Conservation (phyloP, 2,888 invertebrate genomes). For the Drosophila basisetae region DNA sequence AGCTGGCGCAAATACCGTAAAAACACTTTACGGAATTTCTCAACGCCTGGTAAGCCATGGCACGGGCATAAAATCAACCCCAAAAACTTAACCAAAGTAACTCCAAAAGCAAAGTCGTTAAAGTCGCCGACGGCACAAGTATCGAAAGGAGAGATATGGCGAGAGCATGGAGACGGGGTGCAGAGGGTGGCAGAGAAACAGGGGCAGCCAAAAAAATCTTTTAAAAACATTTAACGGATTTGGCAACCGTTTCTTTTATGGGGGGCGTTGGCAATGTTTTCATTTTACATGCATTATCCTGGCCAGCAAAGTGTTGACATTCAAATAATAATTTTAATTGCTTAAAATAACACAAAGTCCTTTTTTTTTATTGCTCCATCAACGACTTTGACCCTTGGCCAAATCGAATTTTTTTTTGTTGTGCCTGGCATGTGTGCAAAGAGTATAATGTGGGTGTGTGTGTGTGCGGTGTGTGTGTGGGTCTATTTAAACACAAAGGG, state of each 20-base stretch:
- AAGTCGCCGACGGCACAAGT: slow-evolving; percentile 71
- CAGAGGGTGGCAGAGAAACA: too few relatives aligned
- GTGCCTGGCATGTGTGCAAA: slow-evolving; percentile 18
- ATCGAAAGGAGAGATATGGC: neutral
- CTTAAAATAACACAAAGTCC: slow-evolving; percentile 78
- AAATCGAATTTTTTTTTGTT: slow-evolving; percentile 19
- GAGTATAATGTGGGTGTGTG: slow-evolving; percentile 22
- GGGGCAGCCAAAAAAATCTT: slow-evolving; percentile 59
- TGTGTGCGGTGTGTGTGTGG: slow-evolving; percentile 37
- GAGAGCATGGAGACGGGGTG: neutral
- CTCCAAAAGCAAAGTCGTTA: slow-evolving; percentile 62
- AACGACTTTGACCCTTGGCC: slow-evolving; percentile 66
- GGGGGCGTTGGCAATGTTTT: slow-evolving; percentile 64
- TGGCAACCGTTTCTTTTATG: slow-evolving; percentile 16
- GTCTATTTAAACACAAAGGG: slow-evolving; percentile 81
- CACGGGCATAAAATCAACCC: slow-evolving; percentile 79
- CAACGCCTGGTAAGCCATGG: slow-evolving; percentile 78
- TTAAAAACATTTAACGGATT: slow-evolving; percentile 80
- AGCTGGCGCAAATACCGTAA: slow-evolving; percentile 74
- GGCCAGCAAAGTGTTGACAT: slow-evolving; percentile 82
- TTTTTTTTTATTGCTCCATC: slow-evolving; percentile 15
- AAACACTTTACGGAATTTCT: slow-evolving; percentile 82
- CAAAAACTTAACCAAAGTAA: slow-evolving; percentile 51
- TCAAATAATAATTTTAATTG: slow-evolving; percentile 85
- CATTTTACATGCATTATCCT: slow-evolving; percentile 79